phyloP scores from a whole-genome alignment of 2,797 vertebrate species.

The Perodicticus potto region DNA sequence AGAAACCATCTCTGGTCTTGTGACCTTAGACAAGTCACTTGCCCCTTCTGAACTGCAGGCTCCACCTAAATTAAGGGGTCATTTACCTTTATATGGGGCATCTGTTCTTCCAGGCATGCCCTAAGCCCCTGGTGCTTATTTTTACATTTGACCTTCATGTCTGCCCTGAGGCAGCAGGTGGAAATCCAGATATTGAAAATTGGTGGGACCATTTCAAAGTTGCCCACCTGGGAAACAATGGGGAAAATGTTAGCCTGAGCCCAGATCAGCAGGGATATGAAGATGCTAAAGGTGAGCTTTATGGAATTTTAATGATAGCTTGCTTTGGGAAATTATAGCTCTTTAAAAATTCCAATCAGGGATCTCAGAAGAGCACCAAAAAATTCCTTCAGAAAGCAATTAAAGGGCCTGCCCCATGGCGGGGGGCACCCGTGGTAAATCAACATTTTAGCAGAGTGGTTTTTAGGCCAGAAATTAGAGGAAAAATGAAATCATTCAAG shows the following conservation, averaged over 20 bases:
- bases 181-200: not conserved
- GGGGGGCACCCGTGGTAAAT: not conserved
- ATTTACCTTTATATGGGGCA: not conserved
- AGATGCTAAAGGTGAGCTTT: not conserved
- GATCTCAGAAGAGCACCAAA: slow-evolving; percentile 19
- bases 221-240: not conserved
- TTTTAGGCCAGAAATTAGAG: slow-evolving; percentile 16
- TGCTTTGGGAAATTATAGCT: slow-evolving; percentile 57
- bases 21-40: not conserved
- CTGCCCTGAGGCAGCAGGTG: not conserved
- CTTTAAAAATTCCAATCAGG: slow-evolving; percentile 63
- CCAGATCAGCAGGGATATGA: not conserved
- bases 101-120: not conserved
- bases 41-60: not conserved
- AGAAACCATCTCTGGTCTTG: not conserved
- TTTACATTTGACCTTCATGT: not conserved
- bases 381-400: slow-evolving; percentile 50
- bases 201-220: not conserved
- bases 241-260: not conserved
- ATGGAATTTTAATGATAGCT: slow-evolving; percentile 38
- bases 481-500: slow-evolving; percentile 19
- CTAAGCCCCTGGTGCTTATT: not conserved
- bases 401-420: not conserved
- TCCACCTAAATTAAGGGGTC: not conserved
- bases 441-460: accelerated